Base-by-base conservation (phyloP, 2,888 invertebrate genomes). In the Sminthurinus aureus region DNA sequence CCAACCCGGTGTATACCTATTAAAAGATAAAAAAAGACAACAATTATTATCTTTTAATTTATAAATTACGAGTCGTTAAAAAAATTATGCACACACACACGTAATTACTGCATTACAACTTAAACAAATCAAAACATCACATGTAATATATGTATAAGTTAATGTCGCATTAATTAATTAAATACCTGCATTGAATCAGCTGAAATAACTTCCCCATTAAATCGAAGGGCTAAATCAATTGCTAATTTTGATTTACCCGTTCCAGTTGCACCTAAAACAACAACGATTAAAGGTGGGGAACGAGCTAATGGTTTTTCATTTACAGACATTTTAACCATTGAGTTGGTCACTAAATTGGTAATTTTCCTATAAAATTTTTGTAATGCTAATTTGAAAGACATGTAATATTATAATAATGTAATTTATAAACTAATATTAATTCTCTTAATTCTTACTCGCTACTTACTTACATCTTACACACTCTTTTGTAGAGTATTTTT, bases 121-220 rank as follows among this genome's bases (percentile, higher is more conserved):
- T n/a, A n/a, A n/a, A n/a, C n/a, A n/a, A n/a, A n/a, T n/a, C n/a
- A n/a, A n/a, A n/a, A n/a, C n/a, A n/a, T n/a, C n/a, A n/a, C n/a
- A n/a, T n/a, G n/a, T n/a, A n/a, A n/a, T n/a, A n/a, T n/a, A n/a
- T n/a, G n/a, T 58, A 58, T 12, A 58, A 15, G 9, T 58, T 58
- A 58, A 58, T 12, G 15, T 58, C 15, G 9, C 15, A 15, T 9
- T 22, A 11, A n/a, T n/a, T n/a, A n/a, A n/a, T n/a, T n/a, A n/a
- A n/a, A 86, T 89, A 97, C 97, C 94, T 99, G 99, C 98, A 99
- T 99, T 24, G 99, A 98, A 93, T 99, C 99, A 0, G 98, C 98
- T 90, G 98, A 98, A 85, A 99, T 95, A 84, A 99, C 95, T 93
- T 99, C 98, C 50, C 97, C 96, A 87, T 92, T 92, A 90, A 95